A percentile compares a stretch with the other conserved stretches of the same genome.
Conservation (phyloP, 2,797 vertebrate species). For the Eulemur mongoz region DNA sequence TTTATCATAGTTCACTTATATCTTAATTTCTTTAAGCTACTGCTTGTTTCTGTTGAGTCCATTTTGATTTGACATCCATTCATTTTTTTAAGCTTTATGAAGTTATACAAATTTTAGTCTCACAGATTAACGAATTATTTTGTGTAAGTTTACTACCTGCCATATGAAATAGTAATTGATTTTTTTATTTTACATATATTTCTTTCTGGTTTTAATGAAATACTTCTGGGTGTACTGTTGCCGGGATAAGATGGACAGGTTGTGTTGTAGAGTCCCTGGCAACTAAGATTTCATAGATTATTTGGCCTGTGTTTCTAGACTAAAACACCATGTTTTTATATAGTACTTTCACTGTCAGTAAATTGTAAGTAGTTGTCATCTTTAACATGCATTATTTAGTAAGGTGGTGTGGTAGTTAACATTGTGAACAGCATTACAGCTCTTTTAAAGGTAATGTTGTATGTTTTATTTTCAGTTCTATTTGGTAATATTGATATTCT, state of each 20-base stretch:
- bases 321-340: not conserved
- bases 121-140: not conserved
- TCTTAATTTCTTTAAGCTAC: not conserved
- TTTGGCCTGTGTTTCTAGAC: not conserved
- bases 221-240: not conserved
- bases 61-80: not conserved
- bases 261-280: not conserved
- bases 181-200: not conserved
- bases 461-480: slow-evolving; percentile 26
- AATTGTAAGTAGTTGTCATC: not conserved
- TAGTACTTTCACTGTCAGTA: not conserved
- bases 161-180: not conserved
- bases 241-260: not conserved
- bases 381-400: slow-evolving; percentile 12
- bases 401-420: not conserved
- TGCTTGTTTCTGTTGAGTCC: not conserved
- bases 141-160: not conserved
- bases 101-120: not conserved
- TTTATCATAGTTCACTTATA: not conserved
- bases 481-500: not conserved
- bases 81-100: not conserved
- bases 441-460: not conserved
- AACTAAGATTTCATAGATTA: not conserved
- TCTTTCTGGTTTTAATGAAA: not conserved
- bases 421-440: not conserved